Evolutionary conservation across 1,140 invertebrate species (phyloP), one percentile per base, ranked within the genome.

Genomic region (Meloidogyne floridensis): DNA sequence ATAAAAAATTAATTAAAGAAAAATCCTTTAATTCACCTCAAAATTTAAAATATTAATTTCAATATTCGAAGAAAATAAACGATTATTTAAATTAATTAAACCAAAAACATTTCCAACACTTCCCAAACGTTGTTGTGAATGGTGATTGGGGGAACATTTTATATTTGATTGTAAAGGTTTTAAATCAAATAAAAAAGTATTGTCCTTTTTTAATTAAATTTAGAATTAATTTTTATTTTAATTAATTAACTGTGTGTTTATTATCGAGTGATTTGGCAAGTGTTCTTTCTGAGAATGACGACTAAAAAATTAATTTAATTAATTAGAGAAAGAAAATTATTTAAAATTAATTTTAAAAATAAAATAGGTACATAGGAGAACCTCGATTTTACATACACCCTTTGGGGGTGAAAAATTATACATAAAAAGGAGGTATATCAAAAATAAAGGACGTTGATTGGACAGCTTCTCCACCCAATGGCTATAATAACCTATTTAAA

Each of bases 121-220:
- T 65, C 59, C 59, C n/a, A 65, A 65, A n/a, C 59, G n/a, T 65
- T 65, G n/a, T 65, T 65, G 59, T n/a, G 8, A 54, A 54, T 54
- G 8, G 3, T 11, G 53, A 54, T 32, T 32, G 32, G 59, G 7
- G 7, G 15, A 18, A 65, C 10, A n/a, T 65, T 47, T 32, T 1
- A 32, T 47, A 47, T 47, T 47, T 47, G 47, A 47, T 47, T 6
- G 47, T 6, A 65, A 65, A 7, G 10, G n/a, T 8, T 65, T 65
- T 8, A 18, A n/a, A n/a, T 65, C 59, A n/a, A 65, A 65, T n/a
- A 65, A 59, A 65, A 65, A 32, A 32, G 32, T 65, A 59, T 59
- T 15, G 3, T 18, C n/a, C 10, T n/a, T 65, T 59, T 15, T 7
- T 7, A 15, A n/a, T 15, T 65, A 18, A 65, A 65, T 3, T 65